Base-by-base conservation (phyloP, 1,140 invertebrate species). In the Leguminivora glycinivorella region DNA sequence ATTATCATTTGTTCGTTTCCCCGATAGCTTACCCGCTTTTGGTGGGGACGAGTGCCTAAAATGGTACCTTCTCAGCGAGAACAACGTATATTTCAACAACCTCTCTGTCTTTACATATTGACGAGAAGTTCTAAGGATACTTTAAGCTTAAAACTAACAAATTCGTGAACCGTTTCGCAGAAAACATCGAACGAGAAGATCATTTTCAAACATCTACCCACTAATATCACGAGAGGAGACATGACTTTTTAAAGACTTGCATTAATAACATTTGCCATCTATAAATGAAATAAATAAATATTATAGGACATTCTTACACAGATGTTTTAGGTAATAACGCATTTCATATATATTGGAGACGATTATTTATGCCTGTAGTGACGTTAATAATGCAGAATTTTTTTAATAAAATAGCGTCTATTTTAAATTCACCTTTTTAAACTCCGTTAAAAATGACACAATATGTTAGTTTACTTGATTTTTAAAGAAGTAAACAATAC, bases 121-220 rank as follows among this genome's bases (percentile, higher is more conserved):
- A 12, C 29, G 58, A 2, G n/a, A 29, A 29, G 34, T 63, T 31
- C 29, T 31, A 63, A 71, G 10, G 73, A 78, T 76, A 83, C 74
- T 80, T 85, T 83, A 80, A 85, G 79, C 84, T 88, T 88, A 89
- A 72, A 72, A 77, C 83, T 85, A 87, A 84, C 75, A 84, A 89
- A 88, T 83, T 86, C 86, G 75, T 85, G 75, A 83, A 82, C 82
- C 68, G 72, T 79, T 77, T 69, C 71, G 74, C 70, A 58, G 72
- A 77, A 75, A 78, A 75, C 74, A 72, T 77, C 73, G 68, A 76
- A 76, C 67, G 68, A 74, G 67, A 78, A 71, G 58, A 75, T 70
- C 26, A 67, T 75, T 70, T 77, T 79, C 25, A 68, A 83, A 78
- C 73, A 68, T 84, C 80, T 83, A 84, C 70, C 71, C 72, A 76